Base-by-base conservation (phyloP, 2,113 vertebrate species). In the Bettongia penicillata region DNA sequence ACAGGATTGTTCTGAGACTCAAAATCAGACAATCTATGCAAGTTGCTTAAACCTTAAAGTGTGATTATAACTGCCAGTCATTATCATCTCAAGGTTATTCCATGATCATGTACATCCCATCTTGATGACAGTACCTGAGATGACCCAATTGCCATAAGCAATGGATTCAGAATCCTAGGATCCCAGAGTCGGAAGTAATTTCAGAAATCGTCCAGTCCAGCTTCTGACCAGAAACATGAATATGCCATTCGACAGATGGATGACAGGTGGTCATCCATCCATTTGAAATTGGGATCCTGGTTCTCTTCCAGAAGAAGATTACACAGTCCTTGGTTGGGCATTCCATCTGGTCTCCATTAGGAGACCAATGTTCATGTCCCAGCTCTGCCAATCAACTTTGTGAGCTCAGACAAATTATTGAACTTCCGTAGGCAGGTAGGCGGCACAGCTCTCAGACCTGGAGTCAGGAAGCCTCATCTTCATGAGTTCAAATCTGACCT, bases 11-110 rank as follows among this genome's bases (percentile, higher is more conserved):
- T 94, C 90, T 94, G 94, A 96, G 26, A 89, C 51, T 94, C 49
- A 95, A 95, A 93, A 95, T 92, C 61, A 96, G 51, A 49, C 95
- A 94, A 94, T 84, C 4, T 94, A 53, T 43, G 93, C 52, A 89
- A 96, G 95, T 91, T 91, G 10, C 12, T 92, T 94, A 90, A 93
- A 96, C 47, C 47, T 94, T 91, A 94, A 95, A 94, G 51, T 55
- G 90, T 89, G 93, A 43, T 25, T n/a, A 23, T 95, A 95, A 97
- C 93, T 84, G 53, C 90, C 90, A 91, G 14, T 7, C 37, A 84
- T 84, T n/a, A 84, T 43, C 68, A 43, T 84, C 14, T 84, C 68
- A 84, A 43, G 19, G n/a, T 43, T 84, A 84, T 43, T 43, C 19
- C 68, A 43, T 84, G 37, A 43, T 43, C 5, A 2, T 43, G 0